A percentile compares a stretch with the other conserved stretches of the same genome.
Evolutionary conservation across 2,888 invertebrate genomes (phyloP).

Genomic region (Corbicula japonica): DNA sequence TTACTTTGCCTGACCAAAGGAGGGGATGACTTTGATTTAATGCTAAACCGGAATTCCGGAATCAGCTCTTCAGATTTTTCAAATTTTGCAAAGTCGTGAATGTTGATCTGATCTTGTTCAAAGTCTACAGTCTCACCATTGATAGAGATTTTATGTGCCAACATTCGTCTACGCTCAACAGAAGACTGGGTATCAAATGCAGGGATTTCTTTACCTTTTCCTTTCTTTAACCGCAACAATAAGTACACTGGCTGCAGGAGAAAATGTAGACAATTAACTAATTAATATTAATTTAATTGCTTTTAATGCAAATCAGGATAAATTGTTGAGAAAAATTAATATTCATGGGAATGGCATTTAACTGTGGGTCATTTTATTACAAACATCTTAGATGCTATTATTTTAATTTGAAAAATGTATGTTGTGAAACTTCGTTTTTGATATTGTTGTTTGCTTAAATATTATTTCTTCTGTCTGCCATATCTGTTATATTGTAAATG

Average conservation of each 20-base stretch:
- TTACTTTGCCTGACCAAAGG: conserved; percentile 29
- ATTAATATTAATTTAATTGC: too few relatives aligned
- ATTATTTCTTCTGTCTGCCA: too few relatives aligned
- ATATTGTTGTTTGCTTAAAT: too few relatives aligned
- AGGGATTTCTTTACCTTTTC: conserved; percentile 80
- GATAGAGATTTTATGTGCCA: conserved; percentile 80
- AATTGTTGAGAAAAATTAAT: too few relatives aligned
- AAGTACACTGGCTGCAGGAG: conserved; percentile 84
- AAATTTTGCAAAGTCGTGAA: conserved; percentile 85
- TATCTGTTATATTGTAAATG: too few relatives aligned
- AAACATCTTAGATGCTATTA: too few relatives aligned
- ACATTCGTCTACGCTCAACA: conserved; percentile 59
- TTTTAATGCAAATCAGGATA: too few relatives aligned
- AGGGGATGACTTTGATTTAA: conserved; percentile 45
- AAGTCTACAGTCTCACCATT: conserved; percentile 82
- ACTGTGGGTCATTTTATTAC: too few relatives aligned
- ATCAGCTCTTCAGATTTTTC: conserved; percentile 81
- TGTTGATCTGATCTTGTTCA: conserved; percentile 78
- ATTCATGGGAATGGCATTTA: too few relatives aligned
- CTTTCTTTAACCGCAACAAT: conserved; percentile 81
- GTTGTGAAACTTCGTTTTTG: too few relatives aligned
- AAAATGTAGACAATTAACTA: conserved; percentile 49
- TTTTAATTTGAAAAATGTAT: too few relatives aligned
- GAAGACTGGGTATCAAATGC: conserved; percentile 50
- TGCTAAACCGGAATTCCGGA: conserved; percentile 77